Conservation (phyloP, 2,797 vertebrate genomes). For the Spinibarbus caldwelli region DNA sequence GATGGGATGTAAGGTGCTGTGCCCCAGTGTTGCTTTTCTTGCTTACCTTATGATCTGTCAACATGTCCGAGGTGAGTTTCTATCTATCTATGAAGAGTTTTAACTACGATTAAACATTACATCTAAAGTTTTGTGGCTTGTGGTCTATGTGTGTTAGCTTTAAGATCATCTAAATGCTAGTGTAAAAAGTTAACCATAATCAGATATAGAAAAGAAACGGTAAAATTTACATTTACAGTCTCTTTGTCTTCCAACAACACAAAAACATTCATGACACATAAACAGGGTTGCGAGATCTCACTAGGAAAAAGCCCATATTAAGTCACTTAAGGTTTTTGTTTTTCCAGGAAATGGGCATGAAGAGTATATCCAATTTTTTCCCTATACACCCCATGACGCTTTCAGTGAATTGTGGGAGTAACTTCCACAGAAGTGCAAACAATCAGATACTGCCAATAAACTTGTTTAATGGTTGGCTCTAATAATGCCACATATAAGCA, state of each 20-base stretch:
- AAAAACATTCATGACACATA: neutral
- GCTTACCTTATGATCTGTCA: neutral
- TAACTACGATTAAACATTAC: neutral
- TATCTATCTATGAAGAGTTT: neutral
- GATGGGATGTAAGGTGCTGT: neutral
- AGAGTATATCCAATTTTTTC: too few species aligned
- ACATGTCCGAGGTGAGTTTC: slow-evolving; percentile 1
- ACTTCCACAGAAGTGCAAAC: too few species aligned
- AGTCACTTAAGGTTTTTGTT: too few species aligned
- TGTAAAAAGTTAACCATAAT: neutral
- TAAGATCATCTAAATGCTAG: neutral
- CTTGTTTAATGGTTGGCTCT: too few species aligned
- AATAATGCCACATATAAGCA: too few species aligned
- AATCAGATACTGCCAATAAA: too few species aligned
- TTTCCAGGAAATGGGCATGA: too few species aligned
- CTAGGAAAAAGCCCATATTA: too few species aligned
- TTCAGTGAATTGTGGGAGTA: too few species aligned
- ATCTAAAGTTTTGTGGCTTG: neutral
- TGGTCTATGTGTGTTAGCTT: neutral
- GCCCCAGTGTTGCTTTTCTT: neutral
- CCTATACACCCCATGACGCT: too few species aligned
- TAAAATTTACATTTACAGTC: neutral
- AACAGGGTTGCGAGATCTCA: too few species aligned
- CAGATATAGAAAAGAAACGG: neutral
- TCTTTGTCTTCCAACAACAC: neutral